phyloP scores from a whole-genome alignment of 2,797 vertebrate species.

The Acestrorhynchus altus region DNA sequence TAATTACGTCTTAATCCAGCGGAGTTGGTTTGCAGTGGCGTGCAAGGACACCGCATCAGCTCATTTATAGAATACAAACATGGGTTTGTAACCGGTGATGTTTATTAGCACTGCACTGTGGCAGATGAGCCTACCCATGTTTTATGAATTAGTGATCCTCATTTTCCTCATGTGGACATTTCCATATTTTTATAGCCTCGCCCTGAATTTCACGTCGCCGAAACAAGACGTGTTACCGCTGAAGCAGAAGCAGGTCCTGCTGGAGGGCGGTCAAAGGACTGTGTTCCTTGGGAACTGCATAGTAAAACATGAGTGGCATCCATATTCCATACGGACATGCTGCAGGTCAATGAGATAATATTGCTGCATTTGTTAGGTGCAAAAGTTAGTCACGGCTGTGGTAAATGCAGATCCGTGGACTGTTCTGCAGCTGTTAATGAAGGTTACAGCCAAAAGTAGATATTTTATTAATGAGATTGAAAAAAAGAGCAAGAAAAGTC shows the following conservation, averaged over 20 bases:
- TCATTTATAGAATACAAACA: slow-evolving; percentile 58
- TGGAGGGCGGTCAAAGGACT: slow-evolving; percentile 45
- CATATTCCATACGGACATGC: slow-evolving; percentile 57
- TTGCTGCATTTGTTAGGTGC: slow-evolving; percentile 45
- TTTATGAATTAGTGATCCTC: slow-evolving; percentile 59
- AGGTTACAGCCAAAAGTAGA: slow-evolving; percentile 30
- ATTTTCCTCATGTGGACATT: slow-evolving; percentile 27
- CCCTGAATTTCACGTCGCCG: slow-evolving; percentile 21
- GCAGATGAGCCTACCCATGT: slow-evolving; percentile 50
- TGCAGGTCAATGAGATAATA: slow-evolving; percentile 52
- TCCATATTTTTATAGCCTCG: slow-evolving; percentile 25
- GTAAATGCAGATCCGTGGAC: slow-evolving; percentile 41
- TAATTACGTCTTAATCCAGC: slow-evolving; percentile 63
- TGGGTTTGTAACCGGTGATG: slow-evolving; percentile 61
- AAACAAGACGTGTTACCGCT: slow-evolving; percentile 44
- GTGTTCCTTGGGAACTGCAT: slow-evolving; percentile 50
- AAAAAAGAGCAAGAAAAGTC: background rate
- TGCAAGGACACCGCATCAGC: slow-evolving; percentile 55
- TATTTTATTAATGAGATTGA: slow-evolving; percentile 19
- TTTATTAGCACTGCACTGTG: slow-evolving; percentile 50
- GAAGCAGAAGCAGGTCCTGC: slow-evolving; percentile 31
- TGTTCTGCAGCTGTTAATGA: slow-evolving; percentile 44
- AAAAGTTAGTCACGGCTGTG: slow-evolving; percentile 27
- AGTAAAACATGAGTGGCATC: slow-evolving; percentile 53
- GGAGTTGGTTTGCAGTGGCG: slow-evolving; percentile 55